Evolutionary conservation across 2,888 invertebrate species (phyloP).

Genomic region (Pecten maximus): DNA sequence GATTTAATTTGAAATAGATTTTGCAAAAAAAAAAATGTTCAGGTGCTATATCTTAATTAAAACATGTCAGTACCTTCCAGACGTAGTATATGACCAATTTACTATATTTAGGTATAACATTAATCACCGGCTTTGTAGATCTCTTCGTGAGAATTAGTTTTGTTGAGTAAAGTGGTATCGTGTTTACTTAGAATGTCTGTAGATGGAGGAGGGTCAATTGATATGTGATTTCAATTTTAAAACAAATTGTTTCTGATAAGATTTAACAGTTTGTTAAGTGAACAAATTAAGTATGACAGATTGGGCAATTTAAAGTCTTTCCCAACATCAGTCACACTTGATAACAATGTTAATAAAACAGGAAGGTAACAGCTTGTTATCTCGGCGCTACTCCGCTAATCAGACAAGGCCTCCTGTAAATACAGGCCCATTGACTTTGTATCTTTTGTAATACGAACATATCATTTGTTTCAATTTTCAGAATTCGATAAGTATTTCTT

Average conservation of each 20-base stretch:
- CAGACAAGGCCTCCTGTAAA: neutral
- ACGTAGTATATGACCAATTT: no score
- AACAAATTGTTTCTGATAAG: neutral
- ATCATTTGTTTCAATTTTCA: slow-evolving; percentile 31
- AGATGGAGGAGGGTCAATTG: neutral
- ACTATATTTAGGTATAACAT: neutral
- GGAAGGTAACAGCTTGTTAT: neutral
- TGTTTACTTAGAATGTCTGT: neutral
- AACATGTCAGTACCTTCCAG: no score
- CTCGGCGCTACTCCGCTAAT: neutral
- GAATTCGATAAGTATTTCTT: neutral
- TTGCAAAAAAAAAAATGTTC: no score
- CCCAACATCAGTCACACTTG: neutral
- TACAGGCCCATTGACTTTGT: neutral
- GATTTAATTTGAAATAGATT: no score
- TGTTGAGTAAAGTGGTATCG: neutral
- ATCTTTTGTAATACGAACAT: neutral
- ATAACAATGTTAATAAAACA: neutral
- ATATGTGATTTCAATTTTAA: neutral
- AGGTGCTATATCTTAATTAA: no score
- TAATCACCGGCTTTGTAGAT: neutral
- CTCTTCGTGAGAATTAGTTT: no score
- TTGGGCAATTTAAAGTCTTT: neutral
- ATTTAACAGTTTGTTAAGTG: neutral
- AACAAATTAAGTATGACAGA: slow-evolving; percentile 25